Evolutionary conservation across 2,797 vertebrate species (phyloP), one percentile per base, ranked within the genome.

Genomic region (Leptatherina wallacei): DNA sequence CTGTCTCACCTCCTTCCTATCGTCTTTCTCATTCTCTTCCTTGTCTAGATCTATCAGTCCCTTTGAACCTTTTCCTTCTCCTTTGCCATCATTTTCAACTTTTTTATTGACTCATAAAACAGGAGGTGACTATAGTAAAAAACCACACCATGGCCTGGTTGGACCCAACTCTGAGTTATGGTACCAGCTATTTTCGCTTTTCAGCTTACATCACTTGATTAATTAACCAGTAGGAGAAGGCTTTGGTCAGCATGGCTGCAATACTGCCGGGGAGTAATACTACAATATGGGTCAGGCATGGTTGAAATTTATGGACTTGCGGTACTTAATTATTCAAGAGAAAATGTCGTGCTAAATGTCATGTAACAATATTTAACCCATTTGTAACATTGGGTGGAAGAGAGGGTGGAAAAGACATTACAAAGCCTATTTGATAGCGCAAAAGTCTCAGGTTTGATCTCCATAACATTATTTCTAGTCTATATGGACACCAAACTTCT

Each of bases 291-390:
- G 72, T 70, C 77, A 51, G 30, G 24, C 75, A 16, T 38, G 59
- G 55, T 61, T 49, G 44, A 61, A 81, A 84, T 86, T 86, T 82
- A 91, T 86, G 75, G 63, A 80, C 65, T 78, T 3, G 38, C 14
- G 36, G 54, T 56, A 1, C 29, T 84, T 85, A 86, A 87, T 86
- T 86, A 84, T 91, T 87, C 70, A 85, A 65, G 63, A 71, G 73
- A 62, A 84, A 88, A 88, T 87, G 82, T 76, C 65, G 40, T 42
- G 69, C 61, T 78, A 87, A 90, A 90, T 86, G 82, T 83, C 84
- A 88, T 55, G 64, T 76, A 75, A 81, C 74, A 76, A 52, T 81
- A 78, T 85, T 81, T 73, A 89, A 87, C 42, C 72, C 78, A 66
- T 30, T 16, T 84, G 38, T 57, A 80, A 80, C 63, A 78, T 84